phyloP scores from a whole-genome alignment of 92 coral and sea anemone species.

The Umimayanthus kanabou region DNA sequence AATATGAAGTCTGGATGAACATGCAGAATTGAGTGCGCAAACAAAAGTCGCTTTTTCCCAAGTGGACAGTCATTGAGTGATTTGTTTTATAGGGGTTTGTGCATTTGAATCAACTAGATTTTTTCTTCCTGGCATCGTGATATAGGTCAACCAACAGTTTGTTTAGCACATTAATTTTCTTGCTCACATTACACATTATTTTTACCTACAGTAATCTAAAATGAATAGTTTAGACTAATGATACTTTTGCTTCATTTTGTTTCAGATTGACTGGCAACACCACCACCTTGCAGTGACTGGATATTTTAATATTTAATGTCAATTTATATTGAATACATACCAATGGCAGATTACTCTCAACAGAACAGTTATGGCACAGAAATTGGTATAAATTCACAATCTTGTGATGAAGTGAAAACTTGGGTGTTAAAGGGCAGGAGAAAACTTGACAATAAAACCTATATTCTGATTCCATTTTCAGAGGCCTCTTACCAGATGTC shows the following conservation, averaged over 20 bases:
- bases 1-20: too few species aligned
- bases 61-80: too few species aligned
- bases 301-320: slow-evolving; percentile 13
- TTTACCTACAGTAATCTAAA: neutral
- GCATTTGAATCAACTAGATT: too few species aligned
- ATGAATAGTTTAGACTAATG: slow-evolving; percentile 1
- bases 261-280: slow-evolving; percentile 16
- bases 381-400: slow-evolving; percentile 9
- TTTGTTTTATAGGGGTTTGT: too few species aligned
- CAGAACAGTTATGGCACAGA: slow-evolving; percentile 2
- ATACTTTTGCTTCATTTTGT: neutral
- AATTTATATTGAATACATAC: slow-evolving; percentile 25
- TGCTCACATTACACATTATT: too few species aligned
- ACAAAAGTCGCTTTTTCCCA: too few species aligned
- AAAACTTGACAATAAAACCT: neutral
- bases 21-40: too few species aligned
- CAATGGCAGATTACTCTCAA: slow-evolving; percentile 22
- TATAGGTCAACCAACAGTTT: too few species aligned
- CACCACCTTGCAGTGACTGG: slow-evolving; percentile 7
- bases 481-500: slow-evolving; percentile 1
- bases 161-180: too few species aligned
- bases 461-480: slow-evolving; percentile 21
- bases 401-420: neutral
- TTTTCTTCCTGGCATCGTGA: too few species aligned
- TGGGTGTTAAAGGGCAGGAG: neutral